Conservation (phyloP, 2,113 vertebrate genomes). For the Platanista minor region DNA sequence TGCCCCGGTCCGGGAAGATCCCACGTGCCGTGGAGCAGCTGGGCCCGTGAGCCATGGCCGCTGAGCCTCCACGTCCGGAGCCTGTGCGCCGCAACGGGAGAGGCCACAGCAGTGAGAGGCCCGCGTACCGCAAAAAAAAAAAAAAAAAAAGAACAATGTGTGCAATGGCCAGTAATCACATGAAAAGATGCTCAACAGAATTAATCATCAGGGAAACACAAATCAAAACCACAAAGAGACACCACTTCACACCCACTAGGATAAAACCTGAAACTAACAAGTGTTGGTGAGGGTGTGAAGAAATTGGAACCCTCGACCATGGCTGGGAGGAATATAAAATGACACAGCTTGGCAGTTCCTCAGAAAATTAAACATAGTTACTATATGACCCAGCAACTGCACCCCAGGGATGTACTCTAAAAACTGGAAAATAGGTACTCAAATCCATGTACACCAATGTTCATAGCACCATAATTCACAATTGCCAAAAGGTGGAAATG, state of each 20-base stretch:
- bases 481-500: not conserved
- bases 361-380: not conserved
- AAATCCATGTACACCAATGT: not conserved
- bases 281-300: not conserved
- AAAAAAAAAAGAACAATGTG: not conserved
- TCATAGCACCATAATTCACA: not conserved
- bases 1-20: no score
- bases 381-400: not conserved
- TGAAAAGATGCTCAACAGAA: not conserved
- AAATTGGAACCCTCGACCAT: fast-evolving
- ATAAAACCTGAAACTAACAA: not conserved
- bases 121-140: no score
- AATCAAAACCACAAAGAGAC: not conserved
- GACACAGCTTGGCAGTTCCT: not conserved
- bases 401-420: not conserved
- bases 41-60: no score
- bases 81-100: no score
- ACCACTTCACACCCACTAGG: not conserved
- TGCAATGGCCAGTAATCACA: not conserved
- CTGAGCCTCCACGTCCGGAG: no score
- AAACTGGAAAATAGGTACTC: not conserved
- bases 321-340: not conserved
- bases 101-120: no score
- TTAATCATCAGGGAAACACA: not conserved
- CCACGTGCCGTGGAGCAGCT: no score